Base-by-base conservation (phyloP, 2,888 invertebrate species). In the Helleia helle region DNA sequence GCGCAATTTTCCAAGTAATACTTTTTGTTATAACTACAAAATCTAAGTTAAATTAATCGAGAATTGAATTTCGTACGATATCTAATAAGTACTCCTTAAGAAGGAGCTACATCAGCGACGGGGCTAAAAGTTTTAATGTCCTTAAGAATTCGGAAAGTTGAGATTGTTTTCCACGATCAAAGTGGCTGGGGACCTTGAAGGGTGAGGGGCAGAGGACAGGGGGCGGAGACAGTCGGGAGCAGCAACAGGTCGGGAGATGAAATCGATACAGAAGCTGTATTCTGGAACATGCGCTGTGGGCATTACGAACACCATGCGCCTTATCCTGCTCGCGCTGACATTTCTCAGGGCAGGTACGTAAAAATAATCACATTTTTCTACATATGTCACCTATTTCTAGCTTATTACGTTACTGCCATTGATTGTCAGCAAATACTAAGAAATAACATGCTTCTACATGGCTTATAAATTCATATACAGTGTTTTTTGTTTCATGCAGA, bases 201-300 rank as follows among this genome's bases (percentile, higher is more conserved):
- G 51, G 51, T 53, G 53, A 49, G 54, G 52, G 46, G 51, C 31
- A 38, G 51, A 47, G 52, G 49, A 54, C 42, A 36, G 46, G 51
- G 52, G 64, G 69, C 63, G 71, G 64, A 54, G 63, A 56, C 48
- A 54, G 54, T 58, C 58, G 49, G 62, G 63, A 62, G 30, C 64
- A 65, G 79, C 83, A 83, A 83, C 83, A 83, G 79, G 83, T 81
- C 65, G 53, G 52, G 65, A 62, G 64, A 56, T 56, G 52, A 48
- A 70, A 77, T 83, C 81, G 62, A 81, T 83, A 79, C 49, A 62
- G 79, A 81, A 49, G 71, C 81, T 80, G 76, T 58, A 50, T 12
- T 28, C 71, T 66, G 75, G 63, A 54, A 52, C 80, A 75, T 81
- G 83, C 83, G 81, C 76, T 48, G 40, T 51, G 49, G 54, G 57